Base-by-base conservation (phyloP, 2,888 invertebrate species). In the Clusia tigrina region DNA sequence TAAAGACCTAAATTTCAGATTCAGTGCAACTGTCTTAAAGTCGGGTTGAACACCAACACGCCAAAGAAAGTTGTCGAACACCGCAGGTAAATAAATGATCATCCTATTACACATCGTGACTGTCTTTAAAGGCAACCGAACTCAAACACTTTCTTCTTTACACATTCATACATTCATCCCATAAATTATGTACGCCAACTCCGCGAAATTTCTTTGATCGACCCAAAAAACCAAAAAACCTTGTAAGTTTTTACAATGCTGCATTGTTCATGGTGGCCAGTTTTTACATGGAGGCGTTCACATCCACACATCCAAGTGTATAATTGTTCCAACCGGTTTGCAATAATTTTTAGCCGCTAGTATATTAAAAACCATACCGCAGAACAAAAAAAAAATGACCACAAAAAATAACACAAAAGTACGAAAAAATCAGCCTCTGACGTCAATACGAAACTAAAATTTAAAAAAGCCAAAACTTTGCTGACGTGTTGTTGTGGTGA, bases 401-500 rank as follows among this genome's bases (percentile, higher is more conserved):
- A 24, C 26, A 58, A 58, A 10, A 48, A 48, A 18, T 22, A 52
- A 22, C 53, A 32, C 57, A 52, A 26, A 6, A 26, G 37, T n/a
- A 23, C n/a, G n/a, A n/a, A 42, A 42, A 42, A 42, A 5, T 17
- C 42, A 54, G 54, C 53, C 60, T 70, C 74, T 74, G 74, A 74
- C 74, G 74, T 74, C 74, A 74, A 74, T 74, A 77, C 74, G 25
- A 74, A 74, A 77, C 74, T 69, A 66, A 59, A 59, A 52, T 37
- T 24, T 17, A 53, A 59, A 23, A 46, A 32, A 52, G 53, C 26
- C 15, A 42, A 42, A 10, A 15, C 42, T 17, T 42, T 42, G 42
- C 42, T 42, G 6, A 42, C 42, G 42, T 42, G 10, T 3, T 17
- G 42, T 12, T 32, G 12, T 32, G 6, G 42, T 42, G 42, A 42